Evolutionary conservation across 2,888 invertebrate species (phyloP), one percentile per base, ranked within the genome.

Genomic region (Hybos culiciformis): DNA sequence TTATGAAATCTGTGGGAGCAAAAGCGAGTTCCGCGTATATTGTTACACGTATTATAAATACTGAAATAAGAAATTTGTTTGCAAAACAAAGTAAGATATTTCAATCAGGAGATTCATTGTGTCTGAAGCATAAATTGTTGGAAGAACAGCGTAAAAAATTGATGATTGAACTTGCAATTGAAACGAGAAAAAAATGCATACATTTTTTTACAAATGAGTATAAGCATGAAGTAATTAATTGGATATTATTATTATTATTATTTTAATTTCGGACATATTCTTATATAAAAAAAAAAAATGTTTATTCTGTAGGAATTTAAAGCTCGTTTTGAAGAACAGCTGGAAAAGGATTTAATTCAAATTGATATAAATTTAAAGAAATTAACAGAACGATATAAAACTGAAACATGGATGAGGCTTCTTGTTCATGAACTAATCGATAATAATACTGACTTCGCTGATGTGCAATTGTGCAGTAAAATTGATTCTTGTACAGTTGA

Each of bases 31-130:
- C 24, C 24, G 15, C 6, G 15, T 31, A 14, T 12, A 14, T 31
- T 6, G 3, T n/a, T 31, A 5, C 31, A 4, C 31, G 15, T 4
- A 14, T 11, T 7, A 11, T 6, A 14, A 15, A 31, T 6, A 31
- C 54, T 1, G 36, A 47, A 5, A 24, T 44, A 8, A 37, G 54
- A 43, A 51, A 57, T 36, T 24, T 48, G 2, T 52, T 51, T 1
- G 39, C 55, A 12, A 34, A 47, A 1, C 43, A 50, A 47, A 37
- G 6, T 39, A 57, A 2, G 7, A 41, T 17, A 19, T 26, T 6
- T 45, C 39, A 11, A 38, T 50, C 15, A 17, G 40, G 5, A 48
- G 47, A 7, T n/a, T 14, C n/a, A 31, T 14, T 7, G n/a, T 31
- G n/a, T 31, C 12, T 6, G 2, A 31, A 7, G 31, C 6, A 14